These are phyloP conservation scores for Babylonia areolata DNA, from an alignment of 1,140 invertebrate genomes.

Conservation along the genomic window DNA sequence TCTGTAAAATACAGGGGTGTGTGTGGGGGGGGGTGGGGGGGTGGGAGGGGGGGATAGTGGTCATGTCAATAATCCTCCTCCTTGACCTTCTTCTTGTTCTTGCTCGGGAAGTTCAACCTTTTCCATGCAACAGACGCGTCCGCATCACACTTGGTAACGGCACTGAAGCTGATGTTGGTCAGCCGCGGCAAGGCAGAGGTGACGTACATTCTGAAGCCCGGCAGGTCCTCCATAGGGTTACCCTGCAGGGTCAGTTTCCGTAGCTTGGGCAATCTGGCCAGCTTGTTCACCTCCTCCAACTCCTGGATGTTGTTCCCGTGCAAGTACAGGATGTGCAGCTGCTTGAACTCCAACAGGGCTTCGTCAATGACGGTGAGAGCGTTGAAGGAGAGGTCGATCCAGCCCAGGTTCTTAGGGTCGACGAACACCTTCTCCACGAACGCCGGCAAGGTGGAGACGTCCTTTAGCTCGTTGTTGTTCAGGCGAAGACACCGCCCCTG, in stretches of 20 bases:
- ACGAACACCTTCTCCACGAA: slow-evolving; percentile 52
- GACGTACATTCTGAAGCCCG: slow-evolving; percentile 49
- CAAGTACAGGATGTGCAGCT: slow-evolving; percentile 72
- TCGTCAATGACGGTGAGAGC: slow-evolving; percentile 57
- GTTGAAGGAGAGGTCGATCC: slow-evolving; percentile 71
- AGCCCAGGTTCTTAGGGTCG: slow-evolving; percentile 57
- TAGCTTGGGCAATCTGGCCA: slow-evolving; percentile 55
- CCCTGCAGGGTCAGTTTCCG: slow-evolving; percentile 74
- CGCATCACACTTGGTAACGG: slow-evolving; percentile 54
- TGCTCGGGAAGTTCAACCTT: slow-evolving; percentile 37
- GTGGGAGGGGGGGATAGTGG: too few relatives aligned
- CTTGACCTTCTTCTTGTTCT: slow-evolving; percentile 34
- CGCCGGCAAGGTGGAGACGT: slow-evolving; percentile 50
- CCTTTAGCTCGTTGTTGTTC: slow-evolving; percentile 66
- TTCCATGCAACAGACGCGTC: slow-evolving; percentile 42
- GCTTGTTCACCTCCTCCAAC: slow-evolving; percentile 67
- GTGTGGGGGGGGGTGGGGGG: too few relatives aligned
- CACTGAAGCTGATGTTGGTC: slow-evolving; percentile 54
- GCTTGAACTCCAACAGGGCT: slow-evolving; percentile 57
- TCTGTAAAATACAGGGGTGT: too few relatives aligned
- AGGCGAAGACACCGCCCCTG: slow-evolving; percentile 54
- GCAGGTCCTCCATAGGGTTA: slow-evolving; percentile 72
- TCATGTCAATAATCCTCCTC: not conserved
- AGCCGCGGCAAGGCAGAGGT: slow-evolving; percentile 48
- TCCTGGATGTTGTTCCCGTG: slow-evolving; percentile 72